Base-by-base conservation (phyloP, 2,888 invertebrate species). In the Boloria selene region DNA sequence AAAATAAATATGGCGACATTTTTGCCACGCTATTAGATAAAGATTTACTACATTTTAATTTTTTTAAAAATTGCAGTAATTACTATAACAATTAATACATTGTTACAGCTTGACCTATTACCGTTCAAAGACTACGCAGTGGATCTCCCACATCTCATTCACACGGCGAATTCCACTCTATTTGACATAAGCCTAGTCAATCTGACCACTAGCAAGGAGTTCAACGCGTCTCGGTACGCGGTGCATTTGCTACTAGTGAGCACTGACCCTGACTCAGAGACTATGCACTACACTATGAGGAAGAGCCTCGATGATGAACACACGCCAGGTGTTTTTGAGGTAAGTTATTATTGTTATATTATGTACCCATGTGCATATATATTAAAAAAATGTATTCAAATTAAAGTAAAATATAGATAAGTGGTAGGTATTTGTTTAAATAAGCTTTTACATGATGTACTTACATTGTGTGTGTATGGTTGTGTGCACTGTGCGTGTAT, bases 311-410 rank as follows among this genome's bases (percentile, higher is more conserved):
- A 96, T 75, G 96, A 96, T 77, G 95, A 96, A 77, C 94, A 95
- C 73, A 94, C 95, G n/a, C 96, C 96, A 0, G 96, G 95, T 0
- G 94, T 95, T 56, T 96, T 96, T 78, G 93, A 94, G 88, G 95
- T 95, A 0, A 77, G 77, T 58, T 17, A 5, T 18, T 2, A 6
- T 52, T n/a, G 16, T 13, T 26, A 7, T n/a, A 16, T 16, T 42
- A 4, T 2, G n/a, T n/a, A n/a, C n/a, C n/a, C n/a, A 13, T 13
- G n/a, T 7, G 5, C 14, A 6, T 6, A 22, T 13, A 4, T 50
- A 13, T 17, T 49, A 2, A 16, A 3, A 10, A 22, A 22, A 22
- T 22, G 22, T 22, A 22, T 22, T 22, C 22, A 22, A 22, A 22
- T 22, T 22, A 22, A 22, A 22, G 22, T 22, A 22, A 22, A 22